Conservation (phyloP, 2,797 vertebrate genomes). For the Emys orbicularis region DNA sequence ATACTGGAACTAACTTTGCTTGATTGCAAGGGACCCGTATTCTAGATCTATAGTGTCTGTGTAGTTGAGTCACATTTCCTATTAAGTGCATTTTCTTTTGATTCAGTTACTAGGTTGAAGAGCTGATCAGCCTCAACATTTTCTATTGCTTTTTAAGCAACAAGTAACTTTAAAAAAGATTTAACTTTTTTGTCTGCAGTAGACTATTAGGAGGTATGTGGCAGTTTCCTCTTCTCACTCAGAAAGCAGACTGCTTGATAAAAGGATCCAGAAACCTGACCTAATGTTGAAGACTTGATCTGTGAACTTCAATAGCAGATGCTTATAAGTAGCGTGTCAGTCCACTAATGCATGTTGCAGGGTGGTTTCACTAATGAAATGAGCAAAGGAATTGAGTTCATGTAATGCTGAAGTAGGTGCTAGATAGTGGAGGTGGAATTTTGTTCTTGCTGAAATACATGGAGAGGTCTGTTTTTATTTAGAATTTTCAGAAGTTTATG, state of each 20-base stretch:
- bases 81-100: background rate
- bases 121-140: background rate
- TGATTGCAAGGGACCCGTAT: background rate
- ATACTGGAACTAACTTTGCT: background rate
- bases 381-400: fast-evolving
- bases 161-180: fast-evolving
- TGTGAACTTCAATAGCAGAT: background rate
- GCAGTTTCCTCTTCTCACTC: background rate
- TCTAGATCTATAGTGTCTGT: background rate
- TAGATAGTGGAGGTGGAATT: background rate
- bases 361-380: background rate
- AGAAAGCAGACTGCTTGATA: background rate
- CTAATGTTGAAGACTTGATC: background rate
- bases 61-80: background rate
- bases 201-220: background rate
- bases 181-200: fast-evolving
- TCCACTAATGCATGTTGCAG: background rate
- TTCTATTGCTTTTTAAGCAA: background rate
- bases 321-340: fast-evolving
- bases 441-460: background rate
- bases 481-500: background rate
- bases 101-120: background rate
- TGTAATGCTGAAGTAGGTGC: background rate
- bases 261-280: background rate
- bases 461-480: background rate